Conservation (phyloP, 2,888 invertebrate genomes). For the Rhodophaea formosa region DNA sequence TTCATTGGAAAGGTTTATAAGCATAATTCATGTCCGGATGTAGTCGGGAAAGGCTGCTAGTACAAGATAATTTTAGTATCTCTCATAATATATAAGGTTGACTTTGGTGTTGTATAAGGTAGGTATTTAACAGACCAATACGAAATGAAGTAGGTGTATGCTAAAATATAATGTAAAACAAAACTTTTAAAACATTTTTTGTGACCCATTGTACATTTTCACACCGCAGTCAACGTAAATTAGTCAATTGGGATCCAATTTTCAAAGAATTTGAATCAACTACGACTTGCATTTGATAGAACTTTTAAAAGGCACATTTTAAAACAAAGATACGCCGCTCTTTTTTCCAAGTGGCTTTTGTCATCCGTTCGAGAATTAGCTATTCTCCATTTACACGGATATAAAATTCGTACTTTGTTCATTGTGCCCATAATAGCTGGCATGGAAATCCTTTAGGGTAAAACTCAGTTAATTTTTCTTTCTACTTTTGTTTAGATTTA, state of each 20-base stretch:
- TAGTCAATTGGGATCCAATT: slow-evolving; percentile 8
- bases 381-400: slow-evolving; percentile 17
- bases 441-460: not conserved
- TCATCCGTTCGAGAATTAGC: slow-evolving; percentile 14
- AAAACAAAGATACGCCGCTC: slow-evolving; percentile 17
- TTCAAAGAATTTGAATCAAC: slow-evolving; percentile 18
- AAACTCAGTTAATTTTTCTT: too few species aligned
- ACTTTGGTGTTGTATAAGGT: too few species aligned
- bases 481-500: too few species aligned
- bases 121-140: too few species aligned
- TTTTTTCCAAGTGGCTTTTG: slow-evolving; percentile 13
- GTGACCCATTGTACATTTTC: not conserved
- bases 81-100: too few species aligned
- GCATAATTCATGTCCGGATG: too few species aligned
- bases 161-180: too few species aligned
- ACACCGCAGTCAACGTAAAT: not conserved
- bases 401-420: slow-evolving; percentile 14
- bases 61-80: too few species aligned
- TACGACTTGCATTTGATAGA: slow-evolving; percentile 7
- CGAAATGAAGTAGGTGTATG: too few species aligned
- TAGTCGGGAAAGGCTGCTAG: too few species aligned
- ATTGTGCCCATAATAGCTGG: slow-evolving; percentile 17
- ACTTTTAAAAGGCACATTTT: slow-evolving; percentile 17
- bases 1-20: too few species aligned
- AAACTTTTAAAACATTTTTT: not conserved